Percentiles rank a stretch among this genome's conserved stretches.
Evolutionary conservation across 2,888 invertebrate genomes (phyloP).

Genomic region (Ennomos erosarius): DNA sequence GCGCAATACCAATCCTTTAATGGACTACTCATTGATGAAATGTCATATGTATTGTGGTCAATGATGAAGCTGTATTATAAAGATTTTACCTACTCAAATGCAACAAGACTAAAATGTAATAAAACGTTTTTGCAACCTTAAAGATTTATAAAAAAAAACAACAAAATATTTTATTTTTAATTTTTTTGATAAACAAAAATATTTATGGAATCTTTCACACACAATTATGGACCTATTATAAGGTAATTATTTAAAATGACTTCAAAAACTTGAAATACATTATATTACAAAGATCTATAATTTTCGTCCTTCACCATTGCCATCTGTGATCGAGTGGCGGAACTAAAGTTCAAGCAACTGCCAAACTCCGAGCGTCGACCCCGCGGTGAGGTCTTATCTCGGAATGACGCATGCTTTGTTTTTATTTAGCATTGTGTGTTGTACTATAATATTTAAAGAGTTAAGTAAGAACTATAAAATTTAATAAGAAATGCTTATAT

Average conservation of each 20-base stretch:
- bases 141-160: too few relatives aligned
- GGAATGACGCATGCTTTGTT: constrained; percentile 49
- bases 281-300: too few relatives aligned
- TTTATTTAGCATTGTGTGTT: constrained; percentile 19
- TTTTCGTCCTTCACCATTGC: constrained; percentile 33
- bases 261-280: too few relatives aligned
- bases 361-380: constrained; percentile 75
- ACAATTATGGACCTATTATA: too few relatives aligned
- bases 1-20: neutral
- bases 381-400: constrained; percentile 23
- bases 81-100: too few relatives aligned
- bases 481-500: too few relatives aligned
- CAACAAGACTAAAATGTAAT: neutral
- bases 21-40: too few relatives aligned
- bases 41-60: too few relatives aligned
- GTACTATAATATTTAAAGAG: constrained; percentile 5
- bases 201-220: too few relatives aligned
- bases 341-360: constrained; percentile 75
- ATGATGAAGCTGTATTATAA: too few relatives aligned
- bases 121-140: neutral
- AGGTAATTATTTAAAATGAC: neutral
- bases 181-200: too few relatives aligned
- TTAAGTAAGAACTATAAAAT: too few relatives aligned
- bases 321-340: constrained; percentile 59
- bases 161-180: neutral